Conservation (phyloP, 2,797 vertebrate genomes). For the Thamnophis elegans region DNA sequence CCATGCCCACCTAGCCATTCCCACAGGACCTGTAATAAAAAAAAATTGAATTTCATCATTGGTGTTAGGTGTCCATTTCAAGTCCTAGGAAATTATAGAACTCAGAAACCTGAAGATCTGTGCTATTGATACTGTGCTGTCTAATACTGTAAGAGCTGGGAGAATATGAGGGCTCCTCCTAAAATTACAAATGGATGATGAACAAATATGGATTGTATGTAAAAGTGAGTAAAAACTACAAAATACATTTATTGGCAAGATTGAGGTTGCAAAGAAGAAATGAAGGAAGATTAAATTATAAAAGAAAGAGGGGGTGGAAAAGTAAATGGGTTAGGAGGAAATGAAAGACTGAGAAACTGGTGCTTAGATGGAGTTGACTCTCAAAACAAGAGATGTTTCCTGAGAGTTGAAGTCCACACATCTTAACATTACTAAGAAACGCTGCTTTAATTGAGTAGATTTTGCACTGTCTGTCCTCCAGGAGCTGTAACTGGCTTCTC, state of each 20-base stretch:
- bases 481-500: neutral
- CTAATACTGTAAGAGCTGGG: neutral
- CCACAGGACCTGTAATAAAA: too few species aligned
- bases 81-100: neutral
- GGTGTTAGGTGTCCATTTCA: neutral
- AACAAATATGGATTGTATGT: neutral
- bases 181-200: neutral
- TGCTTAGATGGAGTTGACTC: neutral
- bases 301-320: neutral
- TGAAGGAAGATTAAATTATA: neutral
- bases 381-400: neutral
- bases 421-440: neutral
- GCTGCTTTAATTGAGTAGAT: neutral
- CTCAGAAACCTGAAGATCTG: neutral
- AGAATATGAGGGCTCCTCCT: neutral
- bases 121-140: neutral
- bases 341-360: neutral
- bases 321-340: neutral
- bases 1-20: too few species aligned
- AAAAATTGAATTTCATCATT: too few species aligned
- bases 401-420: neutral
- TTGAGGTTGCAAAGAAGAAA: neutral
- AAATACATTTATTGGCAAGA: neutral
- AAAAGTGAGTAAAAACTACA: neutral
- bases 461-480: neutral